Percentiles rank a stretch among this genome's conserved stretches.
Conservation (phyloP, 2,888 invertebrate genomes). For the Ichneumon xanthorius region DNA sequence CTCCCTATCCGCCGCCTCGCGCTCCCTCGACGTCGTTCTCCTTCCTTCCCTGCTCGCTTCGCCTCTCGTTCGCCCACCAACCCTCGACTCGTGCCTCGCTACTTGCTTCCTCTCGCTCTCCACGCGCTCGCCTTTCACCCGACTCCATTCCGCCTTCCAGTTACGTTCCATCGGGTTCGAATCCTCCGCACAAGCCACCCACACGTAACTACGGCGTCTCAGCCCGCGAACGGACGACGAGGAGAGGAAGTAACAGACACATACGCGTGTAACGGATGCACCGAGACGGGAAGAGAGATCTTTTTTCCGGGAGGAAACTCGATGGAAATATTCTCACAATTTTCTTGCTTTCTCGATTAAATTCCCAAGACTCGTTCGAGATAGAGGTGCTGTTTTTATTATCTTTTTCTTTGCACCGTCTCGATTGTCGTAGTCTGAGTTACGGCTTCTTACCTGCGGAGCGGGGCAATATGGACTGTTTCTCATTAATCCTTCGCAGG, state of each 20-base stretch:
- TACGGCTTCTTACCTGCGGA: no score
- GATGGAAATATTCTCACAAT: constrained; percentile 58
- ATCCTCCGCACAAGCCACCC: constrained; percentile 72
- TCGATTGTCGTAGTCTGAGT: not conserved
- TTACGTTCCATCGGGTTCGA: constrained; percentile 67
- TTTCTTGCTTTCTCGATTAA: constrained; percentile 37
- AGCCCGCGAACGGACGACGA: constrained; percentile 14
- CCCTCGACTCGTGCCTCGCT: constrained; percentile 29
- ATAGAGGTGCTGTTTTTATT: not conserved
- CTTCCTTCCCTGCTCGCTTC: constrained; percentile 52
- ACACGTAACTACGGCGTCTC: constrained; percentile 73
- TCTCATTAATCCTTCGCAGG: no score
- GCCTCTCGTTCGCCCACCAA: constrained; percentile 60
- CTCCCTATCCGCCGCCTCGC: constrained; percentile 33
- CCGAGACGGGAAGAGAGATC: constrained; percentile 24
- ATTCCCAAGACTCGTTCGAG: constrained; percentile 36
- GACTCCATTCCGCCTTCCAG: constrained; percentile 71
- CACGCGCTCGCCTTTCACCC: constrained; percentile 69
- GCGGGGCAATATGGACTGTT: no score
- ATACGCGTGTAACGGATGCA: not conserved
- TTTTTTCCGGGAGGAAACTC: constrained; percentile 43
- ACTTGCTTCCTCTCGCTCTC: constrained; percentile 60
- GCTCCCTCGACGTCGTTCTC: constrained; percentile 41
- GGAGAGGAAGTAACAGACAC: constrained; percentile 31
- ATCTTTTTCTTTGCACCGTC: not conserved